Conservation (phyloP, 2,888 invertebrate species). For the Liopterus haemorrhoidalis region DNA sequence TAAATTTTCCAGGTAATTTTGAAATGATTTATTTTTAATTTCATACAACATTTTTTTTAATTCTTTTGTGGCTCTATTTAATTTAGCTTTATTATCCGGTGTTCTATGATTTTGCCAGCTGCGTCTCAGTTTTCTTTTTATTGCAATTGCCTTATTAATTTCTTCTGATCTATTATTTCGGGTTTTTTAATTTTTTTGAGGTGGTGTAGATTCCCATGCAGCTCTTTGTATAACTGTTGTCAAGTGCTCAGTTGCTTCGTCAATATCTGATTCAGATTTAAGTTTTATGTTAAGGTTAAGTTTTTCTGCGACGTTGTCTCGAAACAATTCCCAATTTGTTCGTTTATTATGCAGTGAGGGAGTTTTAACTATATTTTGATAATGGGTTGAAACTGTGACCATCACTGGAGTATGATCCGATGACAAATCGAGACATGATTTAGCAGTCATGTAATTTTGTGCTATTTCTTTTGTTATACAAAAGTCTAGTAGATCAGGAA, state of each 20-base stretch:
- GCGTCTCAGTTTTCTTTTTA: constrained; percentile 13
- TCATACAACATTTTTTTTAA: constrained; percentile 14
- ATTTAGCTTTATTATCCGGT: constrained; percentile 14
- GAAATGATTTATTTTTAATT: constrained; percentile 12
- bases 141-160: constrained; percentile 11
- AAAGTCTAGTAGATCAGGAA: no score
- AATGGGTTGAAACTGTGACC: no score
- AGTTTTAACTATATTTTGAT: no score
- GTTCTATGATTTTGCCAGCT: constrained; percentile 17
- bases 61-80: constrained; percentile 13
- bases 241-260: constrained; percentile 9
- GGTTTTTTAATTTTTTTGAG: constrained; percentile 8
- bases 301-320: background rate
- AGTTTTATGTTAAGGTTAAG: constrained; percentile 3
- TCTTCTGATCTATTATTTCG: no score
- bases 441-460: no score
- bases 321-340: constrained; percentile 8
- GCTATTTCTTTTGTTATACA: no score
- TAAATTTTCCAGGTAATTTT: constrained; percentile 15
- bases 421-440: no score
- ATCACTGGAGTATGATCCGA: constrained; percentile 10
- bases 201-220: constrained; percentile 16
- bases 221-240: constrained; percentile 9
- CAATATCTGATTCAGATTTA: constrained; percentile 1
- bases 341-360: constrained; percentile 8